These are phyloP conservation scores for Atrichornis clamosus DNA, from an alignment of 2,113 vertebrate genomes.

Conservation along the genomic window DNA sequence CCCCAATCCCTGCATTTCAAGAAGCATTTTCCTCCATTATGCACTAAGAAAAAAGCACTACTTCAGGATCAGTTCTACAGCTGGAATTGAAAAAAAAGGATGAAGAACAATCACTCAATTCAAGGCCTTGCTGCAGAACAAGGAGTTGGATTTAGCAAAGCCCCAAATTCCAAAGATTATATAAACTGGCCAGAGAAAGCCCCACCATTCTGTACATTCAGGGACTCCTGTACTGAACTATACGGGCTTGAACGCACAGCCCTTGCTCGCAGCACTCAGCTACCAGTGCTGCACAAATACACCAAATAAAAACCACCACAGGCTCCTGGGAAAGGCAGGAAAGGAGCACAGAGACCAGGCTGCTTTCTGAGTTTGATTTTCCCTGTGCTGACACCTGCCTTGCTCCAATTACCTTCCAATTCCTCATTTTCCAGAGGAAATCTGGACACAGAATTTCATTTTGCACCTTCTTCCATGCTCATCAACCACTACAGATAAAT, in stretches of 20 bases:
- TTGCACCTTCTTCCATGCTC: background rate
- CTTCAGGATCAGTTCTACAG: conserved; percentile 7
- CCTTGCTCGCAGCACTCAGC: background rate
- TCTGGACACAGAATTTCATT: background rate
- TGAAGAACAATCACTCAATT: background rate
- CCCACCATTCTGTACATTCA: rapidly evolving
- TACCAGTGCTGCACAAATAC: background rate
- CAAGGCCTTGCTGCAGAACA: background rate
- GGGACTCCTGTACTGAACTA: rapidly evolving
- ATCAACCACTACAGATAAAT: background rate
- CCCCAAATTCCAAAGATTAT: background rate
- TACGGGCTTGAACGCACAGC: rapidly evolving
- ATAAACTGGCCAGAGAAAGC: background rate
- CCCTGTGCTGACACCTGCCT: background rate
- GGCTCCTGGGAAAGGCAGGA: background rate
- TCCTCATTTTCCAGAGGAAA: background rate
- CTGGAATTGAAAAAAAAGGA: background rate
- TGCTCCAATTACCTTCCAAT: background rate
- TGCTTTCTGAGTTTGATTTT: background rate
- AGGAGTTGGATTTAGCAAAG: background rate
- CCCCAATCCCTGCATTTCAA: background rate
- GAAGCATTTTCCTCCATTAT: conserved; percentile 1
- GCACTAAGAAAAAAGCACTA: background rate
- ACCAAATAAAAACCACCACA: rapidly evolving
- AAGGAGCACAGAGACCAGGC: background rate